A percentile compares a stretch with the other conserved stretches of the same genome.
phyloP scores from a whole-genome alignment of 1,140 invertebrate genomes.

The roundworm (Caenorhabditis elegans) region DNA sequence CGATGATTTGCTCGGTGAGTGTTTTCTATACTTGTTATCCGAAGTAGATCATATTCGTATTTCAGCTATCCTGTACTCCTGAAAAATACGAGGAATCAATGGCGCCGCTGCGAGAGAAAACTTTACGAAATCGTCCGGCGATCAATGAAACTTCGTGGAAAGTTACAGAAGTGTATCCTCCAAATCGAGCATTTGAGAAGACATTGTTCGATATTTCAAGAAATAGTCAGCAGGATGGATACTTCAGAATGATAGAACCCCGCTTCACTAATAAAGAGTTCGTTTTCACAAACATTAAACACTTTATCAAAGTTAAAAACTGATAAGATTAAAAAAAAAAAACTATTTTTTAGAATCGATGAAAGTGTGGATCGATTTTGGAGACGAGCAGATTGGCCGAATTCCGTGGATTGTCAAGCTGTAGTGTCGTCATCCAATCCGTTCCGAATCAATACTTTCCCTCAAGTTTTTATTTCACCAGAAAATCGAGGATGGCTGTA shows the following conservation, averaged over 20 bases:
- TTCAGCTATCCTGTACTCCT: background rate
- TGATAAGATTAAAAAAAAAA: no score
- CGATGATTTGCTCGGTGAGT: background rate
- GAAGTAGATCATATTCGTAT: background rate
- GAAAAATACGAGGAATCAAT: background rate
- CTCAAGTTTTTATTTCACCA: slow-evolving; percentile 73
- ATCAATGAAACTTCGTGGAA: slow-evolving; percentile 37
- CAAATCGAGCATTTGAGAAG: slow-evolving; percentile 31
- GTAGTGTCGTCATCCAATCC: slow-evolving; percentile 19
- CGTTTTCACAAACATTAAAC: no score
- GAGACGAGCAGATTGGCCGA: slow-evolving; percentile 44
- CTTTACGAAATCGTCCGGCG: background rate
- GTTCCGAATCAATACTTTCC: slow-evolving; percentile 36
- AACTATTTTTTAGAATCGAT: background rate
- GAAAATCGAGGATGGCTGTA: slow-evolving; percentile 78
- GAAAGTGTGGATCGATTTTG: slow-evolving; percentile 23
- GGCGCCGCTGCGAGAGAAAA: slow-evolving; percentile 16
- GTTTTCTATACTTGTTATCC: background rate
- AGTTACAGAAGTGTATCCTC: slow-evolving; percentile 25
- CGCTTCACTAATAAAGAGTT: background rate
- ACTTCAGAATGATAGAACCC: background rate
- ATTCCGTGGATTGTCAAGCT: slow-evolving; percentile 32
- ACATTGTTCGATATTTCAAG: background rate
- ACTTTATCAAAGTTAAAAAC: no score
- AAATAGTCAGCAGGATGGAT: background rate